Base-by-base conservation (phyloP, 2,113 vertebrate species). In the Mustelus asterias region DNA sequence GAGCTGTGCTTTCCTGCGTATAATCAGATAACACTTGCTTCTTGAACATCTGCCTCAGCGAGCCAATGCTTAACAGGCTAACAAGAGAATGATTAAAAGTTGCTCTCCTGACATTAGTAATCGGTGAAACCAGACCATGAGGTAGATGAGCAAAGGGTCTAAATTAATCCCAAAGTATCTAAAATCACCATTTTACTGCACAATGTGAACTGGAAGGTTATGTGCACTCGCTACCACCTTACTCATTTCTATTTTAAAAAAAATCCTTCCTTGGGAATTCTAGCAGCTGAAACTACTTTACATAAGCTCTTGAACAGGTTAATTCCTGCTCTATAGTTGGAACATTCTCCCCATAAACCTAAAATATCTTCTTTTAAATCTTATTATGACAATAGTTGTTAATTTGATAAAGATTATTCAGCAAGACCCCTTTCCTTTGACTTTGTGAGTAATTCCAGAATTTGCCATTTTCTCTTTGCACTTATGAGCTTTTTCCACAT, bases 51-150 rank as follows among this genome's bases (percentile, higher is more conserved):
- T 63, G 58, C 33, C 58, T 90, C 88, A 58, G 26, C 88, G 13
- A 63, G n/a, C 54, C 54, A 90, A 90, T n/a, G 88, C 88, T 16
- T 63, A 63, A 60, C 26, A 90, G 88, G 29, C 88, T 63, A 90
- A 63, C 26, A 33, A 63, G 54, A 90, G 88, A 63, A 90, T 90
- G 54, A 90, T 90, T 90, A 90, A 90, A 90, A 33, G 26, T 60
- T 63, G 6, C 13, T 90, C 85, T 88, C 48, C 58, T 90, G 54
- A 90, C 58, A 90, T 60, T 63, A 90, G 54, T 63, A 63, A n/a
- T 90, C 16, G 11, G 2, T 90, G 88, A 63, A n/a, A 90, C 33
- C 58, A 63, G 58, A 63, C 29, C 29, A 33, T 1, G 58, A 90
- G 88, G 58, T 13, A 63, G 2, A 90, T 63, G 13, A 33, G 54